These are phyloP conservation scores for Macaria liturata DNA, from an alignment of 2,888 invertebrate genomes.

Conservation along the genomic window DNA sequence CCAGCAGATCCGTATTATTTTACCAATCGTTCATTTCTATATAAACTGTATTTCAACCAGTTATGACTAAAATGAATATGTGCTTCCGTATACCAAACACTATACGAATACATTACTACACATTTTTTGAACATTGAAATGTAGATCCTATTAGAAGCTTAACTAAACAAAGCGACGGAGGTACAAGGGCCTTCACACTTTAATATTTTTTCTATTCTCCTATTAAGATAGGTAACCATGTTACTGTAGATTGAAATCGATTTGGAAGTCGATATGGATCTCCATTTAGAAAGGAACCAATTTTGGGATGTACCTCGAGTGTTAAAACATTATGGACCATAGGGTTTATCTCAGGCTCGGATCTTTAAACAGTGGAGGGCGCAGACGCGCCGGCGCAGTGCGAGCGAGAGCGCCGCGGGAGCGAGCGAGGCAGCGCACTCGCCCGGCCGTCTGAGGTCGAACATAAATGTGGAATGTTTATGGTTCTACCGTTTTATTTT, in stretches of 20 bases:
- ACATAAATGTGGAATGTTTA: constrained; percentile 83
- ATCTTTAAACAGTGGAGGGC: constrained; percentile 69
- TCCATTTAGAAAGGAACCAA: constrained; percentile 34
- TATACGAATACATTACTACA: too few relatives aligned
- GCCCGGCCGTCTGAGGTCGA: constrained; percentile 78
- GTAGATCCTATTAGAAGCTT: constrained; percentile 1
- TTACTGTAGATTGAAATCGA: constrained; percentile 28
- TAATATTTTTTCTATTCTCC: constrained; percentile 4
- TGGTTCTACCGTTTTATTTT: constrained; percentile 83
- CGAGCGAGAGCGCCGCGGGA: constrained; percentile 53
- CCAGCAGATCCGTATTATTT: too few relatives aligned
- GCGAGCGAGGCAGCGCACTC: constrained; percentile 50
- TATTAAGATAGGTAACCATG: constrained; percentile 21
- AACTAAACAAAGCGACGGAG: constrained; percentile 7
- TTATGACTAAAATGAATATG: too few relatives aligned
- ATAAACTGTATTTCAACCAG: too few relatives aligned
- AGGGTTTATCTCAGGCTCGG: constrained; percentile 74
- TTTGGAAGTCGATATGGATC: constrained; percentile 39
- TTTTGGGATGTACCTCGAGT: constrained; percentile 50
- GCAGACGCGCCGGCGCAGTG: constrained; percentile 77
- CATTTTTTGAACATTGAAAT: too few relatives aligned
- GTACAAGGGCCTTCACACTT: constrained; percentile 5
- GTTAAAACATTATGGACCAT: constrained; percentile 81
- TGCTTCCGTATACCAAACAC: too few relatives aligned
- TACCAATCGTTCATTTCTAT: too few relatives aligned